Evolutionary conservation across 2,797 vertebrate genomes (phyloP).

Genomic region (Spinus pinus): DNA sequence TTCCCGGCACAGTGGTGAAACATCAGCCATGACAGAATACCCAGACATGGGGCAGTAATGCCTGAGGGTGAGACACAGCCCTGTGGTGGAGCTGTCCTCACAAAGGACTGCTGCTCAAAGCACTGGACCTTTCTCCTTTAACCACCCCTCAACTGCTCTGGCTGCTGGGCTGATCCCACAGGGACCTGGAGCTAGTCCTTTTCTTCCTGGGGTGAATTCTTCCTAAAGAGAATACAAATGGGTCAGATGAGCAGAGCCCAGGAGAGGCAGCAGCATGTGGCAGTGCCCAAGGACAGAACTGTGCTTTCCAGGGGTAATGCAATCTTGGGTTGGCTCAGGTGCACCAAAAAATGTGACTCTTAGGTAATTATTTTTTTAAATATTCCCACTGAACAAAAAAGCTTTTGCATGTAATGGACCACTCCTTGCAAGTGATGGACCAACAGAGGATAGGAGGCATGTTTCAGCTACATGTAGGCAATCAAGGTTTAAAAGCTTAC

Average conservation of each 20-base stretch:
- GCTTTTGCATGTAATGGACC: background rate
- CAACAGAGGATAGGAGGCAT: background rate
- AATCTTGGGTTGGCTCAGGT: background rate
- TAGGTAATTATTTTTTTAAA: background rate
- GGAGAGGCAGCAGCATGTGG: background rate
- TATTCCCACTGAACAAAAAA: background rate
- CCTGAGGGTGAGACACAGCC: background rate
- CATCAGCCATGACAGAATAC: accelerated
- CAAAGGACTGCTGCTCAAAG: background rate
- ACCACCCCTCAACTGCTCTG: background rate
- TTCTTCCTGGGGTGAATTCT: background rate
- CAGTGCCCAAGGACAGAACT: background rate
- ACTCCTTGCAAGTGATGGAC: background rate
- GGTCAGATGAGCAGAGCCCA: background rate
- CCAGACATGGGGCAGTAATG: accelerated
- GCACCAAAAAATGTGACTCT: background rate
- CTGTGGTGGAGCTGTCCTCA: background rate
- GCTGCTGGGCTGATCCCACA: background rate
- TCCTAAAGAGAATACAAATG: background rate
- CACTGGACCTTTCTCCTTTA: background rate
- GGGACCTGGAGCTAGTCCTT: background rate
- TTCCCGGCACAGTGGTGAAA: background rate
- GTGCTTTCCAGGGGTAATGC: background rate
- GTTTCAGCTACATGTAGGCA: background rate
- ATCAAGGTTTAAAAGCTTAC: background rate